Evolutionary conservation across 2,797 vertebrate genomes (phyloP).

Genomic region (Propithecus perrieri): DNA sequence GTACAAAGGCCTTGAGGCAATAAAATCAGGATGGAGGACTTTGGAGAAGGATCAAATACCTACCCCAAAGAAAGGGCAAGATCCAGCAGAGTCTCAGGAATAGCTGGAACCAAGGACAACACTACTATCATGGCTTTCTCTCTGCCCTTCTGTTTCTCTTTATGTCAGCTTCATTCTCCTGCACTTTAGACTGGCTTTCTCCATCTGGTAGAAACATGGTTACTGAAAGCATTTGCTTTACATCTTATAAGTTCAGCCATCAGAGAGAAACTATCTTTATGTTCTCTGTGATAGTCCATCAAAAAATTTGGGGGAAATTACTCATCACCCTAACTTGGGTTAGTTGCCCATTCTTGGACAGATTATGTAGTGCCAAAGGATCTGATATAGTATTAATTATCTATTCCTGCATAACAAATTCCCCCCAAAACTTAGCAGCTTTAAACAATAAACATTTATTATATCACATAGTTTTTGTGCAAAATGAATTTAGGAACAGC

Average conservation of each 20-base stretch:
- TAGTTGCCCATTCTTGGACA: not conserved
- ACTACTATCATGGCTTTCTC: not conserved
- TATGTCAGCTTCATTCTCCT: not conserved
- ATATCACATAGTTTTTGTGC: not conserved
- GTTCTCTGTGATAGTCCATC: not conserved
- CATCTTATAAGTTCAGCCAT: not conserved
- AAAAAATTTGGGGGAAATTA: not conserved
- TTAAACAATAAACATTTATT: not conserved
- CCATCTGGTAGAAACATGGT: not conserved
- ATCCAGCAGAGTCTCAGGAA: not conserved
- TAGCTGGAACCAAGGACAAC: not conserved
- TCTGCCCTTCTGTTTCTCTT: not conserved
- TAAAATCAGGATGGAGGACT: not conserved
- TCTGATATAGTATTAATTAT: not conserved
- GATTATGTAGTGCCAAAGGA: not conserved
- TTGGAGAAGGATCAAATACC: not conserved
- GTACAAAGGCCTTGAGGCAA: not conserved
- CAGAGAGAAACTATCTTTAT: not conserved
- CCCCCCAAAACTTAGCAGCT: not conserved
- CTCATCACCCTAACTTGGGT: not conserved
- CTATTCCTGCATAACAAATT: not conserved
- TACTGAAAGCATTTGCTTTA: not conserved
- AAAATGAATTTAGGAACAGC: not conserved
- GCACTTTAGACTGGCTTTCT: constrained; percentile 13
- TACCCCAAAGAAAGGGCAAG: not conserved